Evolutionary conservation across 1,140 invertebrate genomes (phyloP), one percentile per base, ranked within the genome.

Genomic region (Drosophila obscura): DNA sequence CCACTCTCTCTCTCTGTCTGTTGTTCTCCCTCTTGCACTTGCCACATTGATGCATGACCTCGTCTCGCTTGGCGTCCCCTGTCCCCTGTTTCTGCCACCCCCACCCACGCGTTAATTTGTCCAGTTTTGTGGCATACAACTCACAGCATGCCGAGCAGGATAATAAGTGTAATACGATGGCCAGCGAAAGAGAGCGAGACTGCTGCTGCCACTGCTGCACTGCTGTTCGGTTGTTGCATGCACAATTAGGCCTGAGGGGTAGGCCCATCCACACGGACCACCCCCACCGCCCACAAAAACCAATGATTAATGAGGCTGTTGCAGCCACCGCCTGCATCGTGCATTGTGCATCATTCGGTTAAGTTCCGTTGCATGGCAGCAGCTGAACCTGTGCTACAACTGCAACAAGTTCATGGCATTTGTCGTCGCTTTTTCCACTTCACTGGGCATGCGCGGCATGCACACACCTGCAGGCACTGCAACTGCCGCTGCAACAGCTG

Each of bases 101-200:
- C 61, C 71, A 63, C 78, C 82, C 74, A 78, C 63, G 74, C 83
- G 82, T 87, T 87, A 82, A 85, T 85, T 85, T 85, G 82, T 81
- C 82, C 69, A 88, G 75, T 67, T 82, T 82, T 85, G 72, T 62
- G 77, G 60, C 73, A 63, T 64, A 43, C 60, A 78, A 35, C 50
- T 5, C 67, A 57, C 64, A 71, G 71, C 59, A 64, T 80, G 72
- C 26, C 60, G 66, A 78, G 74, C 64, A 77, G 81, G 77, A 77
- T 87, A 88, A 87, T 87, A 87, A 88, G 82, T 88, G 82, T 82
- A 77, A 64, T 75, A 52, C 22, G 41, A 58, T 53, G 44, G 46
- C 66, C 31, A 13, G 11, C 35, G 35, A 85, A 87, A 58, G 58
- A 51, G 64, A 77, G 64, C 62, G 67, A 59, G 48, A 56, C 57